Percentiles rank a stretch among this genome's conserved stretches.
Conservation (phyloP, 2,888 invertebrate genomes). For the Andrena bicolor region DNA sequence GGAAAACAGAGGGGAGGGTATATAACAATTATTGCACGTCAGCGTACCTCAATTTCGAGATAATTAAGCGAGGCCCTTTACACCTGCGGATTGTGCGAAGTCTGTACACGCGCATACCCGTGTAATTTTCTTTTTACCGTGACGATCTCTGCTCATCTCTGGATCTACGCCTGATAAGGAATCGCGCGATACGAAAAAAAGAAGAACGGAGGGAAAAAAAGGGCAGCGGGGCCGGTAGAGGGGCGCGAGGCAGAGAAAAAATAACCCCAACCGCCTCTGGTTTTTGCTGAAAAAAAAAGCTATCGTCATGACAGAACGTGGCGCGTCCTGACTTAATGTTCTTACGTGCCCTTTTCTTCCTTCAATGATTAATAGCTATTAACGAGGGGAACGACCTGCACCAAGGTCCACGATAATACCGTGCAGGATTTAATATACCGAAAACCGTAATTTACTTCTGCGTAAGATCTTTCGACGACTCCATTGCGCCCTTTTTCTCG, state of each 20-base stretch:
- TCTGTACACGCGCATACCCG: conserved; percentile 68
- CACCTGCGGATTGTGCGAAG: conserved; percentile 71
- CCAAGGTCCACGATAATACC: conserved; percentile 24
- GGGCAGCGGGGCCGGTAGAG: not conserved
- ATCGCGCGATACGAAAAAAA: conserved; percentile 48
- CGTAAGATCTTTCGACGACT: conserved; percentile 23
- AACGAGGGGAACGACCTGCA: conserved; percentile 50
- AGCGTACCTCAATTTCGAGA: conserved; percentile 79
- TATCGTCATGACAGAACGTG: conserved; percentile 57
- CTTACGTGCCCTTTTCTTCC: conserved; percentile 52
- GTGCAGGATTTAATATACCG: conserved; percentile 41
- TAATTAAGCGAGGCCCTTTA: conserved; percentile 77
- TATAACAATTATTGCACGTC: conserved; percentile 81
- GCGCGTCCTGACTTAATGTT: conserved; percentile 65
- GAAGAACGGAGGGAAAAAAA: not conserved
- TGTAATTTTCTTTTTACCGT: conserved; percentile 68
- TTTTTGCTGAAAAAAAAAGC: conserved; percentile 58
- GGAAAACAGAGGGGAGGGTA: conserved; percentile 51
- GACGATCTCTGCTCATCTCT: conserved; percentile 64
- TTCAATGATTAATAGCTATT: conserved; percentile 57
- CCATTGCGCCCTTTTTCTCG: not conserved
- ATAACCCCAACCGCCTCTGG: conserved; percentile 57
- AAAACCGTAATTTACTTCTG: conserved; percentile 33
- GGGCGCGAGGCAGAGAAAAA: conserved; percentile 15
- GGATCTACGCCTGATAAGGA: conserved; percentile 63